A percentile compares a stretch with the other conserved stretches of the same genome.
These are phyloP conservation scores for Oryzias javanicus DNA, from an alignment of 2,113 vertebrate genomes.

Conservation along the genomic window DNA sequence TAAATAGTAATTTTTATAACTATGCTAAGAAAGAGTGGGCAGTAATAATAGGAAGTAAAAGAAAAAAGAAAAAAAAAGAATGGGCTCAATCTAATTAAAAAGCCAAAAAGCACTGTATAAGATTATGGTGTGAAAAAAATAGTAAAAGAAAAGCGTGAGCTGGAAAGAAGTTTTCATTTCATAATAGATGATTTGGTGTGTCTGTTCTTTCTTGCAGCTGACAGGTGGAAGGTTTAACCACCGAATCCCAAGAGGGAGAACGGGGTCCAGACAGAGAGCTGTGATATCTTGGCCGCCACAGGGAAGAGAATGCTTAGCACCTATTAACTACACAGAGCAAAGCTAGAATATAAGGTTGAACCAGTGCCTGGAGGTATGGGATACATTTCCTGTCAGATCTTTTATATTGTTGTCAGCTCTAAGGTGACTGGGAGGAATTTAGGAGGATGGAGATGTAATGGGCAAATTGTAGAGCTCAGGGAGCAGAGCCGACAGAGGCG, in stretches of 20 bases:
- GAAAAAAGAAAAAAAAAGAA: no score
- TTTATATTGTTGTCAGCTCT: constrained; percentile 54
- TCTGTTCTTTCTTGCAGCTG: constrained; percentile 51
- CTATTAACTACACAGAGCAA: constrained; percentile 64
- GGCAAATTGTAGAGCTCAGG: constrained; percentile 28
- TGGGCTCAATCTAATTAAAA: no score
- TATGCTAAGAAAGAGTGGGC: no score
- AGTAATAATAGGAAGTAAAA: no score
- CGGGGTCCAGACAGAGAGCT: constrained; percentile 29
- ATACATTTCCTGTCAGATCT: constrained; percentile 44
- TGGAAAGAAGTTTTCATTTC: constrained; percentile 55
- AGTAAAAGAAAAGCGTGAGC: constrained; percentile 26
- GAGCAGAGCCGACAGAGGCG: constrained; percentile 35
- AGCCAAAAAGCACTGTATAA: not conserved
- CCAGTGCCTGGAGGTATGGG: constrained; percentile 46
- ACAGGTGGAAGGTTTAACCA: constrained; percentile 55
- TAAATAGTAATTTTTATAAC: no score
- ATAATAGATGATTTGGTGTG: constrained; percentile 55
- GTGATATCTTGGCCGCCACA: constrained; percentile 54
- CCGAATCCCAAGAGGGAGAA: constrained; percentile 42
- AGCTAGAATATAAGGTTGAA: constrained; percentile 57
- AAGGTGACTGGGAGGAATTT: constrained; percentile 51
- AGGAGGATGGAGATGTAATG: constrained; percentile 24
- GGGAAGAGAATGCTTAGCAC: constrained; percentile 60
- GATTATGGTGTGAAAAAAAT: not conserved